phyloP scores from a whole-genome alignment of 2,797 vertebrate genomes.

The Sebastes miniatus region DNA sequence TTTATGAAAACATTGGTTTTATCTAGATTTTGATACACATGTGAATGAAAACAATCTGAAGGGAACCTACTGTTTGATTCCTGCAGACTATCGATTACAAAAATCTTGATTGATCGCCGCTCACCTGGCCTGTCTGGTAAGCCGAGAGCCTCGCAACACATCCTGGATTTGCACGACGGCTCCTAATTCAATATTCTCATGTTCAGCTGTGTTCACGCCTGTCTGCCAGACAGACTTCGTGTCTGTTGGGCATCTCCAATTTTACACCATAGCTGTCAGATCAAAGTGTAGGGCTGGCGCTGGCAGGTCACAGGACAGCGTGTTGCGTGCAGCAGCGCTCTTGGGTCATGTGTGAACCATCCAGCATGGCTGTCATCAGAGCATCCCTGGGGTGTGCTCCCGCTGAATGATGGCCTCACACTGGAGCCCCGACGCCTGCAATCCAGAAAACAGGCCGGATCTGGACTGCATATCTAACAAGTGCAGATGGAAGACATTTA shows the following conservation, averaged over 20 bases:
- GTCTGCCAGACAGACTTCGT: conserved; percentile 45
- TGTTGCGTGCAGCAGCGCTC: conserved; percentile 47
- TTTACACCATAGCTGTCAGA: conserved; percentile 67
- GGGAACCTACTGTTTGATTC: not conserved
- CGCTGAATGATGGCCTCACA: conserved; percentile 58
- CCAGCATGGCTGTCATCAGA: conserved; percentile 62
- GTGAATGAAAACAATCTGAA: not conserved
- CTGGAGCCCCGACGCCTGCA: conserved; percentile 27
- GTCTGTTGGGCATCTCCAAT: conserved; percentile 57
- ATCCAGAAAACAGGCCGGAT: conserved; percentile 43
- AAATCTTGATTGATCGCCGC: conserved; percentile 22
- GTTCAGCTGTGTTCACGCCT: conserved; percentile 48
- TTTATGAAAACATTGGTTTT: not conserved
- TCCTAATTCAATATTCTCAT: conserved; percentile 79
- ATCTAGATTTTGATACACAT: not conserved
- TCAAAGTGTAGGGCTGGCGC: conserved; percentile 65
- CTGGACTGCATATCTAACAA: conserved; percentile 37
- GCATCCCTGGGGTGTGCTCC: conserved; percentile 50
- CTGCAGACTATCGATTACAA: conserved; percentile 17
- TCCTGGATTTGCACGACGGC: conserved; percentile 39
- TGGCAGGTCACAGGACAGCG: conserved; percentile 47
- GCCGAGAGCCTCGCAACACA: conserved; percentile 27
- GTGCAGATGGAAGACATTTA: not conserved
- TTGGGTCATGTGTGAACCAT: conserved; percentile 67
- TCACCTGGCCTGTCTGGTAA: conserved; percentile 52